Percentiles rank a stretch among this genome's conserved stretches.
Evolutionary conservation across 2,797 vertebrate genomes (phyloP).

Genomic region (Erpetoichthys calabaricus): DNA sequence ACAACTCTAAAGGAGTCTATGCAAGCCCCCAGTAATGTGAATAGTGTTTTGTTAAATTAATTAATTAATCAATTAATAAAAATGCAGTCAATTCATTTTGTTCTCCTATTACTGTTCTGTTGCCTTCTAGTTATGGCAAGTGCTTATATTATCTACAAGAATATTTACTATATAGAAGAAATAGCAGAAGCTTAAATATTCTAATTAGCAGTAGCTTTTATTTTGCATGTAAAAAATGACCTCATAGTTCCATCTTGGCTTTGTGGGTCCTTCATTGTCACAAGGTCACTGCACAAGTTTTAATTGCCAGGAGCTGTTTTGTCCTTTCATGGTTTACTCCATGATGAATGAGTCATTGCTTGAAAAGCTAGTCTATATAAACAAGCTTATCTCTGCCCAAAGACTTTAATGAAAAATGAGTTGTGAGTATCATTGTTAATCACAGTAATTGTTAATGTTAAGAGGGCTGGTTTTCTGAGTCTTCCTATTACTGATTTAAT

Average conservation of each 20-base stretch:
- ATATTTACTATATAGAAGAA: neutral
- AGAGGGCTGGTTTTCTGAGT: constrained; percentile 60
- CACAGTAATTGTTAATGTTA: constrained; percentile 85
- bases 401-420: constrained; percentile 81
- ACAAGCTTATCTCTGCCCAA: constrained; percentile 74
- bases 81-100: no score
- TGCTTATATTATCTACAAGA: no score
- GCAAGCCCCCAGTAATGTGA: no score
- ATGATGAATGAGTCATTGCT: constrained; percentile 74
- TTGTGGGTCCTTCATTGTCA: constrained; percentile 45
- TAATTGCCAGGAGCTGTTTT: constrained; percentile 58
- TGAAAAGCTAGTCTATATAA: constrained; percentile 79
- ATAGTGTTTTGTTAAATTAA: no score
- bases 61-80: no score
- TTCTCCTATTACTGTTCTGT: no score
- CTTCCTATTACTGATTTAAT: constrained; percentile 75
- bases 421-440: constrained; percentile 82
- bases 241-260: constrained; percentile 20
- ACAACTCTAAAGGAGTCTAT: no score
- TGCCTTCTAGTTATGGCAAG: no score
- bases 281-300: constrained; percentile 63
- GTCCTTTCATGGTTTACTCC: constrained; percentile 43
- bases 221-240: constrained; percentile 7
- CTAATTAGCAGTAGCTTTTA: constrained; percentile 4
- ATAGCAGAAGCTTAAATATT: neutral